phyloP scores from a whole-genome alignment of 2,888 invertebrate species.

The Apodemia hepburni region DNA sequence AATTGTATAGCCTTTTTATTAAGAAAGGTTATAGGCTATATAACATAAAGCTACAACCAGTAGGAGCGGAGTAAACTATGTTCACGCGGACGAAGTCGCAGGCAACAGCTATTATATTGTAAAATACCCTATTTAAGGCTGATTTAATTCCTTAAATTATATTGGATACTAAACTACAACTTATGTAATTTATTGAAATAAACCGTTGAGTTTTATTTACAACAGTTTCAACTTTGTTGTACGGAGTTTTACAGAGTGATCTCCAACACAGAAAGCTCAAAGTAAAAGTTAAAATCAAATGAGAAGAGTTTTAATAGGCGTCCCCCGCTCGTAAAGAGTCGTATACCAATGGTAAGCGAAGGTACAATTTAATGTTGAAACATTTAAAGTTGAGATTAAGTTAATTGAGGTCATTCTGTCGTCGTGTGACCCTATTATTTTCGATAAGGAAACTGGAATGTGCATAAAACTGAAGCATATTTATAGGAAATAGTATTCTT shows the following conservation, averaged over 20 bases:
- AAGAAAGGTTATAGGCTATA: too few species aligned
- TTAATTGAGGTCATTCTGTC: background rate
- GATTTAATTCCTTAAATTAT: too few species aligned
- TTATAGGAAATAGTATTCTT: too few species aligned
- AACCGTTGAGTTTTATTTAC: background rate
- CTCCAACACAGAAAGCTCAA: conserved; percentile 24
- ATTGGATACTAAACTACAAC: background rate
- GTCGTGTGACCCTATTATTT: background rate
- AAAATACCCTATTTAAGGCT: too few species aligned
- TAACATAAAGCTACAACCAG: too few species aligned
- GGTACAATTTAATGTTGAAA: conserved; percentile 4
- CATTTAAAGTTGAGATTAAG: conserved; percentile 7
- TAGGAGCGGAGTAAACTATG: too few species aligned
- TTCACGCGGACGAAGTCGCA: too few species aligned
- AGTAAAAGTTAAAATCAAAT: conserved; percentile 32
- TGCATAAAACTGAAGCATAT: background rate
- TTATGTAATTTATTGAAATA: background rate
- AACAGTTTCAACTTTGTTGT: background rate
- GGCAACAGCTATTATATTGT: too few species aligned
- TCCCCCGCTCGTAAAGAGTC: conserved; percentile 10
- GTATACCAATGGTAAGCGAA: conserved; percentile 2
- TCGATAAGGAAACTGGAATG: background rate
- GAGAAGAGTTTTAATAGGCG: conserved; percentile 31
- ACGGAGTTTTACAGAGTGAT: background rate
- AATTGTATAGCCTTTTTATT: too few species aligned